Conservation (phyloP, 2,113 vertebrate genomes). For the Apodemus speciosus region DNA sequence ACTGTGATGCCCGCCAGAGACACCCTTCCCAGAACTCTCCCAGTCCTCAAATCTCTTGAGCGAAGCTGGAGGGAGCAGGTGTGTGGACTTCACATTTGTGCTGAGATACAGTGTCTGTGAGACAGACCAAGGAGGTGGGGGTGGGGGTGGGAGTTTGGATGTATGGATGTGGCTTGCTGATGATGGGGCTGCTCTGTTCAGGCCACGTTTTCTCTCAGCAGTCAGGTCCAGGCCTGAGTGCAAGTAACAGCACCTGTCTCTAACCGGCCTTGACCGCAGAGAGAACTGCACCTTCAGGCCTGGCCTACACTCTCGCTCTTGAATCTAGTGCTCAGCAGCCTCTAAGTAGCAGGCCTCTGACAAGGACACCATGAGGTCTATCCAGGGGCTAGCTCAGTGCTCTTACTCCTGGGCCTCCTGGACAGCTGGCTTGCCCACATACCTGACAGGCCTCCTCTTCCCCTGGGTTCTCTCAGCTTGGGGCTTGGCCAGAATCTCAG, state of each 20-base stretch:
- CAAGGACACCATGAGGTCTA: no score
- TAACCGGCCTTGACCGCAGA: background rate
- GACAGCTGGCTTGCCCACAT: background rate
- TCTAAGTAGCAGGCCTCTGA: background rate
- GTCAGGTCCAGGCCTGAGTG: background rate
- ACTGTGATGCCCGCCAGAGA: accelerated
- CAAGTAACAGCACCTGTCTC: no score
- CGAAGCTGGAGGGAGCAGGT: background rate
- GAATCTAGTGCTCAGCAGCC: background rate
- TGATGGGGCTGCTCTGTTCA: no score
- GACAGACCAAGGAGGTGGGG: background rate
- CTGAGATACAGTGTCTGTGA: background rate
- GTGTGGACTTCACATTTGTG: background rate
- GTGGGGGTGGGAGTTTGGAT: background rate
- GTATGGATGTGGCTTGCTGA: accelerated
- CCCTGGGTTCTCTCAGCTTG: constrained; percentile 12
- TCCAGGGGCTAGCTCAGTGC: accelerated
- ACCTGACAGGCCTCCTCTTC: background rate
- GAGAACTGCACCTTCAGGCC: background rate
- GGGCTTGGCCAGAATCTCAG: background rate
- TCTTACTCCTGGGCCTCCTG: background rate
- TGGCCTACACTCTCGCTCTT: background rate
- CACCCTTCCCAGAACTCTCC: background rate
- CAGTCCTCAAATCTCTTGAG: background rate
- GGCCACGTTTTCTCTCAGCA: background rate